phyloP scores from a whole-genome alignment of 2,888 invertebrate genomes.

The Heterodera filipjevi region DNA sequence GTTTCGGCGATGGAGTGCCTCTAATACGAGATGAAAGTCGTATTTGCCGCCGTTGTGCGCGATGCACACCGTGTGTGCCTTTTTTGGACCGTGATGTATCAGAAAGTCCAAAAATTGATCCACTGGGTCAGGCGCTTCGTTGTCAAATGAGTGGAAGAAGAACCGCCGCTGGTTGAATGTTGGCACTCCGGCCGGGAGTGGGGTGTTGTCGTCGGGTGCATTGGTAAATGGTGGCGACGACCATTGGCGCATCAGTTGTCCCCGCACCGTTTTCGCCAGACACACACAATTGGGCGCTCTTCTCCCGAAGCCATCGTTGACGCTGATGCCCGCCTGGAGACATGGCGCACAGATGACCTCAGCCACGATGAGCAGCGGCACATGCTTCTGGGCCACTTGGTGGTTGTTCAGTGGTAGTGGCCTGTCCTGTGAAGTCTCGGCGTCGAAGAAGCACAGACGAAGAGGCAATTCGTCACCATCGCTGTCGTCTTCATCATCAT shows the following conservation, averaged over 20 bases:
- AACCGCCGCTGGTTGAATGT: neutral
- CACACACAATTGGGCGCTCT: neutral
- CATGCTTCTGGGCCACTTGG: neutral
- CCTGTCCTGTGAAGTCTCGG: neutral
- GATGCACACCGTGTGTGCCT: slow-evolving; percentile 3
- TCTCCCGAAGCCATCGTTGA: neutral
- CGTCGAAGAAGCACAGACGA: neutral
- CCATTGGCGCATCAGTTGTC: neutral
- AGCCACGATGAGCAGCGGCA: slow-evolving; percentile 1
- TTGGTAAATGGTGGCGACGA: neutral
- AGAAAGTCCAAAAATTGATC: slow-evolving; percentile 24
- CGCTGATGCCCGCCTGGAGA: neutral
- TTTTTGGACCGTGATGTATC: neutral
- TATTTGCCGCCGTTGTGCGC: slow-evolving; percentile 22
- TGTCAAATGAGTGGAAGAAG: slow-evolving; percentile 16
- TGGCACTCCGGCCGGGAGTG: neutral
- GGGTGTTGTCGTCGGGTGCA: neutral
- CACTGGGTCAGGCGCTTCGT: neutral
- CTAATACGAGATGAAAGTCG: slow-evolving; percentile 23
- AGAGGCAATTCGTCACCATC: neutral
- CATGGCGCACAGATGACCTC: neutral
- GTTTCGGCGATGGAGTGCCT: slow-evolving; percentile 11
- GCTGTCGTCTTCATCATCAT: neutral
- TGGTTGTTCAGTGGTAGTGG: neutral
- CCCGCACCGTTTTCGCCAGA: neutral